A percentile compares a stretch with the other conserved stretches of the same genome.
Conservation (phyloP, 1,140 invertebrate genomes). For the Diprion similis region DNA sequence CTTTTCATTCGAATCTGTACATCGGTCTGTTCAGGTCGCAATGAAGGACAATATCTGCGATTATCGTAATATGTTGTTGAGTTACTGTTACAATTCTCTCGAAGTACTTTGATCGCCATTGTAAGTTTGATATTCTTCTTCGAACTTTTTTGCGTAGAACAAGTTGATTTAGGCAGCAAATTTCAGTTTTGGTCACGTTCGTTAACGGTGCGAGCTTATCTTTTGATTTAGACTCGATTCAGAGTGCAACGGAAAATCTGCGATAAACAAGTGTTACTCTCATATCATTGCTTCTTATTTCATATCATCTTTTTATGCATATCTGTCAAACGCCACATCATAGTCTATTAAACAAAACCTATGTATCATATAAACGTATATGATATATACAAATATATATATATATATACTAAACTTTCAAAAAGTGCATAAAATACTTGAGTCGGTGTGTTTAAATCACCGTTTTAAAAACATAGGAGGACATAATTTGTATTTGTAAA, state of each 20-base stretch:
- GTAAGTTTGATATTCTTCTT: not conserved
- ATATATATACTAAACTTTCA: slow-evolving; percentile 8
- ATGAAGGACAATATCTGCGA: too few relatives aligned
- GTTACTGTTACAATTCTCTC: too few relatives aligned
- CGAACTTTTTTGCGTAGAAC: not conserved
- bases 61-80: too few relatives aligned
- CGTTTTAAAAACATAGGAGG: not conserved
- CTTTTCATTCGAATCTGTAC: not conserved
- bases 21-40: too few relatives aligned
- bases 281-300: slow-evolving; percentile 46
- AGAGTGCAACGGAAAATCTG: slow-evolving; percentile 25
- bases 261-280: slow-evolving; percentile 36
- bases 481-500: slow-evolving; percentile 16
- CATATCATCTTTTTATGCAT: slow-evolving; percentile 46
- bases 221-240: not conserved
- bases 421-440: not conserved
- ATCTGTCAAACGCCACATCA: slow-evolving; percentile 35
- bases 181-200: not conserved
- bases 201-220: not conserved
- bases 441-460: not conserved
- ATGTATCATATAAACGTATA: slow-evolving; percentile 44
- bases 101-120: too few relatives aligned
- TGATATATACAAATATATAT: slow-evolving; percentile 34
- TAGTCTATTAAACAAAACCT: slow-evolving; percentile 28
- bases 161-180: too few relatives aligned